A percentile compares a stretch with the other conserved stretches of the same genome.
These are phyloP conservation scores for Aphis gossypii DNA, from an alignment of 1,140 invertebrate genomes.

Conservation along the genomic window DNA sequence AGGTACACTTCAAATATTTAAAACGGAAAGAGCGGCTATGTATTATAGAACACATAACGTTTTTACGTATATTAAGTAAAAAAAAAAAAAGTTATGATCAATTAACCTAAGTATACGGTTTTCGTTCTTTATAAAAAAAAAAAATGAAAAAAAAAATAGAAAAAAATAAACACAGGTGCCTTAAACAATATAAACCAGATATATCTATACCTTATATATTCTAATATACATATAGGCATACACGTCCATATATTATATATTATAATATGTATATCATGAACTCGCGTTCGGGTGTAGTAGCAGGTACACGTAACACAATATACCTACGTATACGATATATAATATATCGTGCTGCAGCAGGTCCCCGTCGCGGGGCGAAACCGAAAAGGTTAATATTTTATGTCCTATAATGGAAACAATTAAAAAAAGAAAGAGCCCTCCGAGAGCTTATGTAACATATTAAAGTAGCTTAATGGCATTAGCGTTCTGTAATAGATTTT, in stretches of 20 bases:
- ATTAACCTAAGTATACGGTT: not conserved
- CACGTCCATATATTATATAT: not conserved
- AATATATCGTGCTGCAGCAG: not conserved
- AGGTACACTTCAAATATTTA: not conserved
- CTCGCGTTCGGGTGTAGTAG: not conserved
- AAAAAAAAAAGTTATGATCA: not conserved
- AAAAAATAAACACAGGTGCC: too few species aligned
- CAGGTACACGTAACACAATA: not conserved
- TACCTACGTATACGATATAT: not conserved
- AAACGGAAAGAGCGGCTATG: not conserved
- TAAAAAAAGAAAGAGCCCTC: constrained; percentile 26
- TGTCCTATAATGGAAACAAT: constrained; percentile 30
- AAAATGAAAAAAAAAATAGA: not conserved
- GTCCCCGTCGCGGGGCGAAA: not conserved
- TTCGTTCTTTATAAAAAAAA: not conserved
- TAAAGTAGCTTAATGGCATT: constrained; percentile 54
- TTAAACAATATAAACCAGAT: not conserved
- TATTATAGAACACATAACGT: not conserved
- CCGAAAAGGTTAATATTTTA: constrained; percentile 45
- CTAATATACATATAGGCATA: not conserved
- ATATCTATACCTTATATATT: not conserved
- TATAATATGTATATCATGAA: not conserved
- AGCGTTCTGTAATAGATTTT: constrained; percentile 56
- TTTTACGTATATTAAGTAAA: not conserved
- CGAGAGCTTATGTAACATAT: constrained; percentile 53